Percentiles rank a stretch among this genome's conserved stretches.
Conservation (phyloP, 2,888 invertebrate genomes). For the Luperina testacea region DNA sequence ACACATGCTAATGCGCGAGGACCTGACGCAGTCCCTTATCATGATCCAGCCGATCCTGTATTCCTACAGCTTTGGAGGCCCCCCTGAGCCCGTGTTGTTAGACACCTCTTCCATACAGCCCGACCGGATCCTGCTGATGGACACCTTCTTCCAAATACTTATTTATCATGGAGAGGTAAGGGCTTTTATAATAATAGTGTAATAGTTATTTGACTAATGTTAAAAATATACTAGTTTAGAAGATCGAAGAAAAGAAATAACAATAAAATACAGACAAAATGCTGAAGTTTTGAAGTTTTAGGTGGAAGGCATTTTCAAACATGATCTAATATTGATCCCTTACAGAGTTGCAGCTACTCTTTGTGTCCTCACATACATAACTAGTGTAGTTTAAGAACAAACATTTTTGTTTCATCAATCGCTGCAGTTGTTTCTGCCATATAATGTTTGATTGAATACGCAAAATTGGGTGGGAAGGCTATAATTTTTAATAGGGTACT, state of each 20-base stretch:
- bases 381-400: background rate
- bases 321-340: background rate
- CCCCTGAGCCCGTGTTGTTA: constrained; percentile 98
- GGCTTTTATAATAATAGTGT: too few relatives aligned
- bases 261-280: background rate
- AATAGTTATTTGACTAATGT: background rate
- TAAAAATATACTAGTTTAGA: background rate
- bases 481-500: too few relatives aligned
- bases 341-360: background rate
- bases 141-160: constrained; percentile 99
- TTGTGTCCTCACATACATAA: background rate
- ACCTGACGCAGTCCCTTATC: constrained; percentile 98
- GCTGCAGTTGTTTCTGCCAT: background rate
- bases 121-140: constrained; percentile 99
- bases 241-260: background rate
- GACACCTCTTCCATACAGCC: constrained; percentile 99
- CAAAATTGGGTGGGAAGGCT: too few relatives aligned
- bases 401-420: background rate
- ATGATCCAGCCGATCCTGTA: constrained; percentile 99
- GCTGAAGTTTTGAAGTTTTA: background rate
- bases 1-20: constrained; percentile 99
- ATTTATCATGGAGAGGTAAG: constrained; percentile 99
- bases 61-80: constrained; percentile 99
- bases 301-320: background rate
- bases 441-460: background rate